Evolutionary conservation across 2,888 invertebrate species (phyloP), one percentile per base, ranked within the genome.

Genomic region (Tricholauxania praeusta): DNA sequence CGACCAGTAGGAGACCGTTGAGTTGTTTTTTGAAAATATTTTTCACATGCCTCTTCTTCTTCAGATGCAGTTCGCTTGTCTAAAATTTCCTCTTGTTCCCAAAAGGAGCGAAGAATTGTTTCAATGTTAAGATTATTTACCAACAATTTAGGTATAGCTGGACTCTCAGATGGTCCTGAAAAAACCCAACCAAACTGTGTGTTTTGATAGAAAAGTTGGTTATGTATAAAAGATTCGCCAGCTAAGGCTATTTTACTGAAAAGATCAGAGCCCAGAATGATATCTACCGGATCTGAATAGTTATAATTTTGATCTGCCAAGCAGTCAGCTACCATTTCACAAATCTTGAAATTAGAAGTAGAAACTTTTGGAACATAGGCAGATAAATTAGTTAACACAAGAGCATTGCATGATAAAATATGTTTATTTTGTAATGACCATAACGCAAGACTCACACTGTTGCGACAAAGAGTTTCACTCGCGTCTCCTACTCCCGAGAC

Each of bases 181-280:
- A 74, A 63, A n/a, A 68, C 72, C 71, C 75, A 75, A 49, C 71
- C 72, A 39, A 72, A 72, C 14, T 52, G 7, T 10, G 72, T 71
- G n/a, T 72, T 72, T 72, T 72, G 72, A 19, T 72, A 70, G 22
- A 74, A 74, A 10, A 74, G 14, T 14, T 64, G 19, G 17, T 72
- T 65, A 15, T 68, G 71, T n/a, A 71, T 28, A 51, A 74, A 62
- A 3, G 69, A 66, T 57, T 69, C 32, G 10, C 51, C 10, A 4
- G 74, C 57, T 10, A 72, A 69, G 49, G 57, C 57, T 15, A 72
- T 69, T 59, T 47, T 59, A 4, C 60, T 64, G 12, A 59, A 65
- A 4, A 66, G 15, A 49, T 74, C 72, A 17, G 70, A 70, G 14
- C 70, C 70, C 12, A 74, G 64, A 52, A 74, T 71, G 14, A 74